These are phyloP conservation scores for Falco berigora DNA, from an alignment of 2,797 vertebrate species.

Conservation along the genomic window DNA sequence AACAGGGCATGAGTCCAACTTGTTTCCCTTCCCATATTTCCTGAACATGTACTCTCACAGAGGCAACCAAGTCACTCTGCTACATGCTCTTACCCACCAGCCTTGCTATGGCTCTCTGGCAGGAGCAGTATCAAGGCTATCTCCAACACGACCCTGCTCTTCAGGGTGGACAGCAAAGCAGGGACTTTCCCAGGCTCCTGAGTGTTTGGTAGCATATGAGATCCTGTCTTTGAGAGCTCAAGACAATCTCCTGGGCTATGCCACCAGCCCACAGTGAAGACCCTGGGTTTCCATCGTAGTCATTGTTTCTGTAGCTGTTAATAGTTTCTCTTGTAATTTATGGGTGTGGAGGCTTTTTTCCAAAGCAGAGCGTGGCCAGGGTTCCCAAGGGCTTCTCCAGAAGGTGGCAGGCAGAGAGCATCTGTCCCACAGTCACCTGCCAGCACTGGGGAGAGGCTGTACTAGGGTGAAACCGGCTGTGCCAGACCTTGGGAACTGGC, in stretches of 20 bases:
- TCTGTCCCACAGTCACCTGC: not conserved
- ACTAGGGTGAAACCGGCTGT: not conserved
- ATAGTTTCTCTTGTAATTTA: not conserved
- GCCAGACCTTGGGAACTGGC: not conserved
- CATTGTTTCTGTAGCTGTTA: not conserved
- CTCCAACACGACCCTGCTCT: not conserved
- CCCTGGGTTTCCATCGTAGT: not conserved
- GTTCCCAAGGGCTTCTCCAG: not conserved
- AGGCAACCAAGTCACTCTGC: not conserved
- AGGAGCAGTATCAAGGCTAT: not conserved
- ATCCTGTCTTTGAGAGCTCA: not conserved
- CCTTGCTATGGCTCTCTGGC: not conserved
- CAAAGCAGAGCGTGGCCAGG: not conserved
- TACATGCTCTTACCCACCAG: not conserved
- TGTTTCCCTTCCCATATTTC: not conserved
- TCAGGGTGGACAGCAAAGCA: not conserved
- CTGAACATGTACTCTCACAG: not conserved
- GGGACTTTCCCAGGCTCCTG: not conserved
- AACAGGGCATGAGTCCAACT: slow-evolving; percentile 11
- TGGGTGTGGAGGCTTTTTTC: not conserved
- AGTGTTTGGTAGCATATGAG: not conserved
- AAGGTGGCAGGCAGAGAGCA: not conserved
- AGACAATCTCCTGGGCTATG: not conserved
- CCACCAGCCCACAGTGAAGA: not conserved
- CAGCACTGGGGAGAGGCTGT: not conserved